Evolutionary conservation across 2,113 vertebrate genomes (phyloP).

Genomic region (Dunckerocampus dactyliophorus): DNA sequence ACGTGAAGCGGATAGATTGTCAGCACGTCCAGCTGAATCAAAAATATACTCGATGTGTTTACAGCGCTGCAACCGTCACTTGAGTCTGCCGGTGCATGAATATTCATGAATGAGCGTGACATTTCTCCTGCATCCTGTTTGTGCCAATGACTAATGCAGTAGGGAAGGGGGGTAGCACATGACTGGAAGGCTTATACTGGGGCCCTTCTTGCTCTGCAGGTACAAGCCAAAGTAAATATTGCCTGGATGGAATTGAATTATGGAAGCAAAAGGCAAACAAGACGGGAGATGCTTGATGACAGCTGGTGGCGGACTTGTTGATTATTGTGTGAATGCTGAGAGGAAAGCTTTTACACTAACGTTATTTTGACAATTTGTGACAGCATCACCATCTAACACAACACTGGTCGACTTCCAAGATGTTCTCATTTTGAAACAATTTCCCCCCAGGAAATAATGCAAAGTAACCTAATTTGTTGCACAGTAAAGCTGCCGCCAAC

Average conservation of each 20-base stretch:
- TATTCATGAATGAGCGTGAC: constrained; percentile 70
- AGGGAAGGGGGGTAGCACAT: constrained; percentile 37
- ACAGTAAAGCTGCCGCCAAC: too few relatives aligned
- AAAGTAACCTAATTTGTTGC: too few relatives aligned
- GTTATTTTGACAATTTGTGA: constrained; percentile 6
- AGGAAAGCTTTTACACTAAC: not conserved
- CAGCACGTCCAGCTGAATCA: not conserved
- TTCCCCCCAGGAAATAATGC: too few relatives aligned
- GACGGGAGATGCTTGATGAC: constrained; percentile 26
- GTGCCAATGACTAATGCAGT: constrained; percentile 65
- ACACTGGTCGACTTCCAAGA: too few relatives aligned
- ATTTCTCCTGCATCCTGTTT: constrained; percentile 69
- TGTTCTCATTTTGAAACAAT: too few relatives aligned
- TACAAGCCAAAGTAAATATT: constrained; percentile 64
- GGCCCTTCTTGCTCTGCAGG: constrained; percentile 39
- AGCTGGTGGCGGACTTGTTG: not conserved
- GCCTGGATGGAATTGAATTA: constrained; percentile 51
- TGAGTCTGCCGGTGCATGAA: constrained; percentile 61
- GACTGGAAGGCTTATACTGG: constrained; percentile 33
- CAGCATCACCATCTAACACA: not conserved
- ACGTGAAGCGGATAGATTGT: not conserved
- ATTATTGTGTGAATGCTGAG: not conserved
- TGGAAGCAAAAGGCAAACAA: constrained; percentile 49
- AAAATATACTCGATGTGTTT: constrained; percentile 33
- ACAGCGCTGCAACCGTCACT: constrained; percentile 45